Evolutionary conservation across 2,888 invertebrate genomes (phyloP), one percentile per base, ranked within the genome.

Genomic region (Leptogaster cylindrica): DNA sequence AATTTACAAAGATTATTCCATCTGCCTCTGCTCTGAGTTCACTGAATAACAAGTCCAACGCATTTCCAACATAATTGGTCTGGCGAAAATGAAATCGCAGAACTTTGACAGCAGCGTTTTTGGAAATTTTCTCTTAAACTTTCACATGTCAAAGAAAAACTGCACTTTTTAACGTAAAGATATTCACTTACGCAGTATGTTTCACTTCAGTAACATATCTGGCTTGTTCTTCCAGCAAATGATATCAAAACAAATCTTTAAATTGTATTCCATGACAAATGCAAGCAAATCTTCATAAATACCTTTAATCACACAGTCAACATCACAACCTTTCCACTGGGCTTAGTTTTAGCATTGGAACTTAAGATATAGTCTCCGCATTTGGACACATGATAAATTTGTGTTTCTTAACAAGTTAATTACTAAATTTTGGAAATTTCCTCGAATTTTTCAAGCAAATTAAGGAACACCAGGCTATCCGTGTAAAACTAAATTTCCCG

Each of bases 291-390:
- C 36, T 55, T 25, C 16, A 70, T 63, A 65, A 66, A 70, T 73
- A 73, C 73, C 72, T 73, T 72, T 71, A 72, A 73, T 72, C 70
- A 70, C 70, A 71, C 68, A 52, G 58, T 48, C 68, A 68, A 51
- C 68, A 66, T 51, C 61, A 48, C 44, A 61, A 61, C 41, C 41
- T 36, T 44, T 61, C 44, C 44, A 61, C 61, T 28, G n/a, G 44
- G 44, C 44, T 7, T 44, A 44, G 18, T 14, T 44, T 16, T 14
- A 25, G 14, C 41, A 44, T 44, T 61, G 27, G 44, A 27, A 44
- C 41, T 61, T 61, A 44, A 27, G 44, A 44, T 5, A 28, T n/a
- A 10, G 3, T 16, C 18, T 27, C 27, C 10, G 27, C 23, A 14
- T 16, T 16, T 8, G 18, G 31, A 41, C 18, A 27, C 61, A 61